Evolutionary conservation across 2,113 vertebrate genomes (phyloP), one percentile per base, ranked within the genome.

Genomic region (Cygnus buccinator): DNA sequence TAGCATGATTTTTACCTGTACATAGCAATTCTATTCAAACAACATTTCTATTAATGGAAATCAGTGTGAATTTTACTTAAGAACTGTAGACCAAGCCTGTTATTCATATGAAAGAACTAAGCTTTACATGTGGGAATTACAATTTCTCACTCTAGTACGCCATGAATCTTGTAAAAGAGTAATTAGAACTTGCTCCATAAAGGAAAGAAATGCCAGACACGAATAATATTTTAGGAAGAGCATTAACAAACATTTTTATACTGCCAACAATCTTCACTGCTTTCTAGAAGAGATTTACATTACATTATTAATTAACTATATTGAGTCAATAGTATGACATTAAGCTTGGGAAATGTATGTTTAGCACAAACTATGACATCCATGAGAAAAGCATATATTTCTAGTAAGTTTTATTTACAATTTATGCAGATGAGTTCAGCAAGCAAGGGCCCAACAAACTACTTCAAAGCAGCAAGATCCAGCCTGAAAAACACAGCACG

Each of bases 141-240:
- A 89, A 67, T 94, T 96, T 89, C 89, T 94, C 86, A 91, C 81
- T 84, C 58, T 21, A 7, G 41, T 65, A 70, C 22, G 50, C 87
- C 59, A 66, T 67, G 87, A 91, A 89, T 95, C 89, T 89, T 94
- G 91, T 91, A 94, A 95, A 93, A 92, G 81, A 95, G 81, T 96
- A 94, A 95, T 95, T 94, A 96, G 92, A 96, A 89, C 87, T 95
- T 92, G 92, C 77, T 96, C 86, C 44, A 35, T 48, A 90, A 94
- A 84, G 84, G 78, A 84, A 90, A 92, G 89, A 84, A 94, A 89
- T 3, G 10, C 67, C 91, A 94, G 78, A 37, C 66, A 79, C n/a
- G 44, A 91, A 73, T 54, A 89, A 84, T 87, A 95, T 91, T 95
- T 96, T 84, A 82, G 70, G 86, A 67, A 87, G 41, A 89, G 74